Conservation (phyloP, 2,113 vertebrate genomes). For the Naja naja region DNA sequence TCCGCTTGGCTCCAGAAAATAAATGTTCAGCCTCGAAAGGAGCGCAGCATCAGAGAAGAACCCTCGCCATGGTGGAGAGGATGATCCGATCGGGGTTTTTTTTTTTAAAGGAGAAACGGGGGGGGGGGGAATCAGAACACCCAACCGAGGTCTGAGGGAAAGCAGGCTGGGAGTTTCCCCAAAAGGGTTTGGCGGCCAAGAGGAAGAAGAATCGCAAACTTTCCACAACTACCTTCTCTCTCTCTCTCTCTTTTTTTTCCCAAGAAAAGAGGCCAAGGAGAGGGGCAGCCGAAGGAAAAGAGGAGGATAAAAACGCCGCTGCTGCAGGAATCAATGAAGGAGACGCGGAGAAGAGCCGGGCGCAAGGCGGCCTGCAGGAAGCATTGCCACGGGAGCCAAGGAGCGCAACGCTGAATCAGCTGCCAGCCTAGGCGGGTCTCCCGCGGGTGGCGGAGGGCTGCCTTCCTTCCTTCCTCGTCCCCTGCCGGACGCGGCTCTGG, state of each 20-base stretch:
- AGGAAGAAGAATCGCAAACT: not conserved
- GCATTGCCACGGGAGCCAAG: not conserved
- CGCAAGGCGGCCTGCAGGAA: not conserved
- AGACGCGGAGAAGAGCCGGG: not conserved
- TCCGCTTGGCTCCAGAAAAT: not conserved
- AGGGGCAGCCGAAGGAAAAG: not conserved
- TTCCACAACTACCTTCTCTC: not conserved
- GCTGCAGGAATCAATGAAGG: not conserved
- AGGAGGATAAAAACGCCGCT: not conserved
- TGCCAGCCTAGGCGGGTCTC: not conserved
- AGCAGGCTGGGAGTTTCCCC: not conserved
- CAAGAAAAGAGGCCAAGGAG: not conserved
- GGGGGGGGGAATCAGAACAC: not conserved
- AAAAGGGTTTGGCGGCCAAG: too few relatives aligned
- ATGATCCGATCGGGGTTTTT: not conserved
- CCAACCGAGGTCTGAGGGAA: not conserved
- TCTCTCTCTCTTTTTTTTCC: not conserved
- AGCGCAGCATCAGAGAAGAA: not conserved
- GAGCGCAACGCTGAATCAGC: not conserved
- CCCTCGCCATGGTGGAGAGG: not conserved
- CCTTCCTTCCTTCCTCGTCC: too few relatives aligned
- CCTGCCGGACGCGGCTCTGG: slow-evolving; percentile 2
- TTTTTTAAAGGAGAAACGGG: not conserved
- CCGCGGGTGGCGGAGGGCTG: not conserved
- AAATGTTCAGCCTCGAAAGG: not conserved